Evolutionary conservation across 2,888 invertebrate genomes (phyloP), one percentile per base, ranked within the genome.

Genomic region (Volucella zonaria): DNA sequence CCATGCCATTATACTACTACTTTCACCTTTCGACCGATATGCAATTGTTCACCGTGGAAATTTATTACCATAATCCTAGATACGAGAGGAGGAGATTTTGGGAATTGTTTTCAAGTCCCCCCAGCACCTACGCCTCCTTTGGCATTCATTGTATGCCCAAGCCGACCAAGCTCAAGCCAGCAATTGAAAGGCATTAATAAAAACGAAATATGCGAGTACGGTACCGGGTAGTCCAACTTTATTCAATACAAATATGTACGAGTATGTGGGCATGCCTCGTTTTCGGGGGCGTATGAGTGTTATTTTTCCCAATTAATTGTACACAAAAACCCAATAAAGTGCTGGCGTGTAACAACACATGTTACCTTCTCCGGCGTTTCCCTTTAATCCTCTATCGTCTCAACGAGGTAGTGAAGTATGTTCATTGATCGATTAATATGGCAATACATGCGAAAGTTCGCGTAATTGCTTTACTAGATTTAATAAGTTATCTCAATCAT

Each of bases 41-140:
- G 76, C 76, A 76, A n/a, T 76, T 76, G 76, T 76, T 76, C 76
- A 47, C 68, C 76, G 54, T 43, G 67, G 23, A 67, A 52, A 76
- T 76, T 76, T 76, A 76, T 76, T 68, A 45, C 76, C 38, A 68
- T 61, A 68, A 68, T 76, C 76, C 76, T 14, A 52, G 45, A 76
- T 52, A 58, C 47, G 58, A 38, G 31, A 59, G 67, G 59, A 67
- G 59, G 59, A 66, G 59, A 67, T 59, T 59, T 68, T 59, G 61
- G 52, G 45, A 76, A 76, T 76, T 76, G 67, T 68, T 76, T 68
- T 76, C 61, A 45, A 76, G 61, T 76, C 47, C 52, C 40, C 61
- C 43, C 38, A 12, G 52, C 76, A 68, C 76, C 31, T 54, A 51
- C 47, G 45, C 52, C 58, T 68, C 45, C 61, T 61, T 61, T 43